phyloP scores from a whole-genome alignment of 1,140 invertebrate genomes.

The Drosophila takahashii region DNA sequence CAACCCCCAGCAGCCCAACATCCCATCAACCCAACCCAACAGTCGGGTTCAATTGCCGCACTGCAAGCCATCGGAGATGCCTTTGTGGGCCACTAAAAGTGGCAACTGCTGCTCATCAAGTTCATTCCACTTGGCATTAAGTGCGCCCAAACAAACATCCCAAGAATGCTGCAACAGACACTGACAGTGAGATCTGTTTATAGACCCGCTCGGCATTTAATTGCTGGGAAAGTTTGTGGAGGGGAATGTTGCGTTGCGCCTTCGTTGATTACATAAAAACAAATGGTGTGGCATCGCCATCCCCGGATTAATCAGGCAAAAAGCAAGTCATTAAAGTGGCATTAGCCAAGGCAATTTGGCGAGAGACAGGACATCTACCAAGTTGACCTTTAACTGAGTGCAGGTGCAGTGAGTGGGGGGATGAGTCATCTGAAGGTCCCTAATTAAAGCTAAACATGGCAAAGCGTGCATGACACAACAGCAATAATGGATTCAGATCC shows the following conservation, averaged over 20 bases:
- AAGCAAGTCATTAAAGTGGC: conserved; percentile 27
- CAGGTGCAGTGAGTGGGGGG: conserved; percentile 30
- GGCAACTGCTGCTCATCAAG: conserved; percentile 69
- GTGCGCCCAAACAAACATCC: conserved; percentile 64
- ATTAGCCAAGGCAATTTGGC: conserved; percentile 20
- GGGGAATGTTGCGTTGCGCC: background rate
- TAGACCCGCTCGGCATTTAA: conserved; percentile 74
- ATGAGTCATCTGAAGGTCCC: conserved; percentile 14
- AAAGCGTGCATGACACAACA: conserved; percentile 60
- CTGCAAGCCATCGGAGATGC: conserved; percentile 49
- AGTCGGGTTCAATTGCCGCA: conserved; percentile 58
- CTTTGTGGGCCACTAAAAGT: conserved; percentile 42
- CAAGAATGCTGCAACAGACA: conserved; percentile 73
- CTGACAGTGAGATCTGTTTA: conserved; percentile 81
- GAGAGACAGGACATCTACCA: background rate
- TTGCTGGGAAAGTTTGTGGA: conserved; percentile 26
- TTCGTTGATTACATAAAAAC: conserved; percentile 47
- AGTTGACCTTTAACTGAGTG: conserved; percentile 57
- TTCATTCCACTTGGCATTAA: conserved; percentile 83
- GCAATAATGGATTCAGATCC: conserved; percentile 6
- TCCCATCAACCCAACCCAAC: background rate
- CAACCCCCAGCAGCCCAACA: background rate
- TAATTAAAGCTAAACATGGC: conserved; percentile 57
- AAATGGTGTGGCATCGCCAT: background rate
- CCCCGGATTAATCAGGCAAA: conserved; percentile 27